Conservation (phyloP, 2,797 vertebrate genomes). For the Phoeniculus purpureus region DNA sequence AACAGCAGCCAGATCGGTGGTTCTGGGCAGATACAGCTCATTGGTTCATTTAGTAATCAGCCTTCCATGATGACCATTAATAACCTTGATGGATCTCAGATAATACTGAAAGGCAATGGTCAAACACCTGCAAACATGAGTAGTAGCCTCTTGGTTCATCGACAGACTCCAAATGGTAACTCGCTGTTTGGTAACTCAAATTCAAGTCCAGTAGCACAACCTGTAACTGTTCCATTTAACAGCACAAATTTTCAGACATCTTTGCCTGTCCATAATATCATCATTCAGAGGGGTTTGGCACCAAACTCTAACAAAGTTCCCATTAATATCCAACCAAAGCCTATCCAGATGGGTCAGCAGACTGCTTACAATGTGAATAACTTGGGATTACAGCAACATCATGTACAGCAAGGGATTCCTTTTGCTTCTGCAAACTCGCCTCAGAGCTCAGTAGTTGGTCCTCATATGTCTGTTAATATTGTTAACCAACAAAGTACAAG, state of each 20-base stretch:
- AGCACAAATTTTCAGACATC: conserved; percentile 87
- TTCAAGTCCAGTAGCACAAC: conserved; percentile 87
- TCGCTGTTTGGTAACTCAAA: conserved; percentile 84
- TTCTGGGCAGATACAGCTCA: conserved; percentile 93
- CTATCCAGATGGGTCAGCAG: conserved; percentile 89
- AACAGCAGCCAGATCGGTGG: conserved; percentile 86
- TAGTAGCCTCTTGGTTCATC: conserved; percentile 79
- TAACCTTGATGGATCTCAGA: conserved; percentile 93
- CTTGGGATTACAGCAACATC: conserved; percentile 87
- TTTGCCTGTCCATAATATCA: conserved; percentile 97
- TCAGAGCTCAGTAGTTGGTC: conserved; percentile 81
- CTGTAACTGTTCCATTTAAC: conserved; percentile 92
- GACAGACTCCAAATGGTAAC: conserved; percentile 83
- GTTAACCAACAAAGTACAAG: conserved; percentile 81
- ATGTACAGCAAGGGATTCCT: conserved; percentile 82
- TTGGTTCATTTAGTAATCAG: conserved; percentile 90
- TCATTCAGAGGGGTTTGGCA: conserved; percentile 94
- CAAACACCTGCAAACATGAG: conserved; percentile 81
- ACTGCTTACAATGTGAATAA: conserved; percentile 89
- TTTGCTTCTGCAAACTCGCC: conserved; percentile 87
- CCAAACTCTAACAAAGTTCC: conserved; percentile 90
- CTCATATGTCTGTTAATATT: conserved; percentile 84
- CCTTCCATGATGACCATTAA: conserved; percentile 95
- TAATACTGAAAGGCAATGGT: conserved; percentile 89
- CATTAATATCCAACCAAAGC: conserved; percentile 94